Evolutionary conservation across 1,140 invertebrate species (phyloP), one percentile per base, ranked within the genome.

Genomic region (Dendrolimus kikuchii): DNA sequence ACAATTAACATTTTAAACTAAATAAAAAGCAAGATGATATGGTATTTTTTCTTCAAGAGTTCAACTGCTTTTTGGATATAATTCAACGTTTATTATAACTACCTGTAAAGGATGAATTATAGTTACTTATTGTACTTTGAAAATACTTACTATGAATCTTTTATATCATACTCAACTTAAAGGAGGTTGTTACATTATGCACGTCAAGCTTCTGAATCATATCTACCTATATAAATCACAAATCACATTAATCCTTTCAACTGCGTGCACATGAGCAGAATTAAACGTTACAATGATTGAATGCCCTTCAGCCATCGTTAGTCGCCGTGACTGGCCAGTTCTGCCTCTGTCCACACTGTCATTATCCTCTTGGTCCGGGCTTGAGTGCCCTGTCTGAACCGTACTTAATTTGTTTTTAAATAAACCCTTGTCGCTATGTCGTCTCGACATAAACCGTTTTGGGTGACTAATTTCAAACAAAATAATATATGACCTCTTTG

Each of bases 361-460:
- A 67, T 67, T 67, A 64, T 60, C 55, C 55, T 54, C 57, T 57
- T 44, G 7, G 40, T 5, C 40, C 9, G 23, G 49, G 43, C 44
- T 51, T 49, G 57, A 68, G 66, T 68, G 62, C 55, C 60, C 53
- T 55, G 55, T 60, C 55, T 57, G 44, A 38, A 46, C 45, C 51
- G 42, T 39, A 53, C 57, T 64, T 68, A 68, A 68, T 68, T 57
- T 65, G 66, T 68, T 68, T 67, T 68, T 65, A 65, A 68, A 68
- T 64, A 68, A 68, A 65, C 53, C 55, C 60, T 64, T 38, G n/a
- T 47, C 7, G 23, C 7, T 40, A 40, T 50, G 42, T 50, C 39
- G 10, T 6, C 40, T 40, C 10, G 40, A 42, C n/a, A 6, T n/a
- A 23, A 23, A 23, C 23, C 1, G 23, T 23, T 23, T 23, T 23